Percentiles rank a stretch among this genome's conserved stretches.
Evolutionary conservation across 1,140 invertebrate genomes (phyloP).

Genomic region (Samia ricini): DNA sequence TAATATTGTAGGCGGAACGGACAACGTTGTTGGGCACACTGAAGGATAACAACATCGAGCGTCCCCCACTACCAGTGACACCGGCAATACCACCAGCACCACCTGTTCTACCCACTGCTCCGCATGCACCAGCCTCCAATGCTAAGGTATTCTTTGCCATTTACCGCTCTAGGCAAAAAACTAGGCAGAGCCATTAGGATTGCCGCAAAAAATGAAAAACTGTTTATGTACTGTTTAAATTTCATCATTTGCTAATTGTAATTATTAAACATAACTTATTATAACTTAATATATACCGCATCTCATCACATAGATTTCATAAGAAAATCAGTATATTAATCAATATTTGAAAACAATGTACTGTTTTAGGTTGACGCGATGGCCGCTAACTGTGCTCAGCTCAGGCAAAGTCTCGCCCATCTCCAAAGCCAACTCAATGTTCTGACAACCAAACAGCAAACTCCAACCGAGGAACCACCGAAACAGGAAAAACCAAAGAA

Average conservation of each 20-base stretch:
- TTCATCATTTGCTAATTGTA: too few species aligned
- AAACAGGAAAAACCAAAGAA: constrained; percentile 62
- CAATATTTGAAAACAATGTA: neutral
- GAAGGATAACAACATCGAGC: constrained; percentile 79
- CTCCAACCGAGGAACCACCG: constrained; percentile 41
- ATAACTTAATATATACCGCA: too few species aligned
- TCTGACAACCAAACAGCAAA: constrained; percentile 44
- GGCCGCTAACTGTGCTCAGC: constrained; percentile 79
- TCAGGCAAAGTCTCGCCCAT: constrained; percentile 79
- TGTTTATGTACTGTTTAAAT: too few species aligned
- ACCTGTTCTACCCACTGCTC: constrained; percentile 29
- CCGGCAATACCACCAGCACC: constrained; percentile 32
- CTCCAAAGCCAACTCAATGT: constrained; percentile 78
- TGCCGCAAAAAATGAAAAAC: too few species aligned
- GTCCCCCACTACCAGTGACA: constrained; percentile 70
- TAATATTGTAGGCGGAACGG: constrained; percentile 78
- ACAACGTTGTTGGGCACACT: constrained; percentile 74
- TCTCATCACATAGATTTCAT: too few species aligned
- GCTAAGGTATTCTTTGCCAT: constrained; percentile 35
- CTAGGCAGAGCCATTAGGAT: too few species aligned
- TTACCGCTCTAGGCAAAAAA: too few species aligned
- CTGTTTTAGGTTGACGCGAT: constrained; percentile 77
- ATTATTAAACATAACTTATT: too few species aligned
- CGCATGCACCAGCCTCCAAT: constrained; percentile 24
- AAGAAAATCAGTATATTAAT: too few species aligned